Evolutionary conservation across 2,888 invertebrate species (phyloP), one percentile per base, ranked within the genome.

Genomic region (Drosophila anomelani): DNA sequence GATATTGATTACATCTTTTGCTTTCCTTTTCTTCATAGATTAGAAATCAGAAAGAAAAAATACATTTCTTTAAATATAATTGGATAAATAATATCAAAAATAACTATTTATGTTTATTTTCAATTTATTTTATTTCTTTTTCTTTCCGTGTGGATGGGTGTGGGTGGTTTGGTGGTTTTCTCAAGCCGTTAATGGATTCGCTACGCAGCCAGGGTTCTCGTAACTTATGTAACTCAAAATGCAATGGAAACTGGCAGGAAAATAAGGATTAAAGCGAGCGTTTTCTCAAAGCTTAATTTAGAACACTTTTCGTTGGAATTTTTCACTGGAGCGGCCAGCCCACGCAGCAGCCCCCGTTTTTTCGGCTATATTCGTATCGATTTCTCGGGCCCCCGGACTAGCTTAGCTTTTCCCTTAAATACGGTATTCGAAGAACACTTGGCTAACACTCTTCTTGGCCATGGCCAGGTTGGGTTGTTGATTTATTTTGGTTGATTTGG

Each of bases 391-490:
- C 20, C 51, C 44, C 58, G 26, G 59, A 54, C 53, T 56, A 63
- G 59, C 58, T 68, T 59, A 26, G 32, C 4, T 61, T 60, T 69
- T 63, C 54, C 47, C 34, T 38, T 47, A 41, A 57, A 32, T 46
- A 64, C 67, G 29, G 32, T 68, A 71, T 71, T 78, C 29, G 8
- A 29, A 54, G 57, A 66, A 56, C 68, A 49, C 68, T 56, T 34
- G 53, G 75, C 92, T 91, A 92, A 92, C 92, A 91, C 91, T 92
- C 88, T 92, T 92, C 76, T 91, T 92, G 53, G 92, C 89, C 90
- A 91, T 90, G 83, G 81, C 85, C 76, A 17, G 51, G 32, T 59
- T 38, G 56, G 51, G 55, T 64, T 69, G 71, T 75, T 71, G 56
- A 47, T 63, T 66, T 66, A 64, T 60, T 66, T 69, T 60, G 46